phyloP scores from a whole-genome alignment of 2,888 invertebrate species.

The Stomorhina lunata region DNA sequence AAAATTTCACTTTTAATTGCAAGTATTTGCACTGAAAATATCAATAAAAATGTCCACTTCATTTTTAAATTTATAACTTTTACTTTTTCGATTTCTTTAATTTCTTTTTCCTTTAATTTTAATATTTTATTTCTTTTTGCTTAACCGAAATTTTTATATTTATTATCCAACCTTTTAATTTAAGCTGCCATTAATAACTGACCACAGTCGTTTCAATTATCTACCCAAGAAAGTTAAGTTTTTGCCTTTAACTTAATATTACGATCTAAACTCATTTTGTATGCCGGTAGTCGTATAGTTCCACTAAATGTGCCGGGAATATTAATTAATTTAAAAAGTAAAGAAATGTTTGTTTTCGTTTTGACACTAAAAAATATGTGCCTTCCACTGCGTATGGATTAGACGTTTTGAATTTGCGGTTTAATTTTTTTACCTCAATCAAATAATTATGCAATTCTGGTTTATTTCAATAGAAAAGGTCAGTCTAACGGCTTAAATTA shows the following conservation, averaged over 20 bases:
- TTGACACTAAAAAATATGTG: slow-evolving; percentile 10
- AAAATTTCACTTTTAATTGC: slow-evolving; percentile 22
- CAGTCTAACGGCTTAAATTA: not conserved
- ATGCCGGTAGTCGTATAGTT: slow-evolving; percentile 46
- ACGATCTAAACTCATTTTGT: slow-evolving; percentile 24
- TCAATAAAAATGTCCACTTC: slow-evolving; percentile 10
- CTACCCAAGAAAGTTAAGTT: slow-evolving; percentile 58
- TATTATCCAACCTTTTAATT: slow-evolving; percentile 14
- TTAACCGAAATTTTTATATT: not conserved
- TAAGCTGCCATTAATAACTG: slow-evolving; percentile 43
- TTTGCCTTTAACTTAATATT: not conserved
- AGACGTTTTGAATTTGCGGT: not conserved
- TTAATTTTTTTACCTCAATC: not conserved
- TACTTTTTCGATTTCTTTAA: too few relatives aligned
- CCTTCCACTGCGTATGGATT: not conserved
- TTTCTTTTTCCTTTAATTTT: too few relatives aligned
- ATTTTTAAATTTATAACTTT: slow-evolving; percentile 37
- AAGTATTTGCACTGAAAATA: not conserved
- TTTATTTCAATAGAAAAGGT: not conserved
- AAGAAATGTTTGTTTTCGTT: slow-evolving; percentile 17
- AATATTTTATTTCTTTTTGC: slow-evolving; percentile 1
- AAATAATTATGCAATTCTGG: slow-evolving; percentile 14
- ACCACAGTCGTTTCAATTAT: not conserved
- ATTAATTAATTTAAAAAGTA: slow-evolving; percentile 32
- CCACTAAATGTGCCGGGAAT: slow-evolving; percentile 58